Conservation (phyloP, 30 jellyfish, hydroid and myxozoan species). For the Haliclystus octoradiatus region DNA sequence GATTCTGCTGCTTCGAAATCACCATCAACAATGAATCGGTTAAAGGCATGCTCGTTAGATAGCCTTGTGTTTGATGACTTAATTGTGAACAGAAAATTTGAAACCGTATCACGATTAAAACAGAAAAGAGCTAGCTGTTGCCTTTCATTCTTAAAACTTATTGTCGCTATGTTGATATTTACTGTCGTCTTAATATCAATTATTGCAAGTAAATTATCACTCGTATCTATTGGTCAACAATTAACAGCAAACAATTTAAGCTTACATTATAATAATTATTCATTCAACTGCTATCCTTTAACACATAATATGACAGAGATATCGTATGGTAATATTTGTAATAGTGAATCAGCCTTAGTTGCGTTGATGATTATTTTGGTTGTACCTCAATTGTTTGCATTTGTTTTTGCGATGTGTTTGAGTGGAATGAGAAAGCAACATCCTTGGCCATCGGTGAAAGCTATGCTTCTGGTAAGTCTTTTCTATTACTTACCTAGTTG, state of each 20-base stretch:
- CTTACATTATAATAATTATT: neutral
- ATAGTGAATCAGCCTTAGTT: constrained; percentile 47
- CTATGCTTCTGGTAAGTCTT: constrained; percentile 75
- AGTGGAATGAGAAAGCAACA: constrained; percentile 64
- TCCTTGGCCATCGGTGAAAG: constrained; percentile 84
- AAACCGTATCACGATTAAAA: neutral
- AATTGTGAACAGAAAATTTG: neutral
- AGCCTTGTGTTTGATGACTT: neutral
- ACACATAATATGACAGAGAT: no score
- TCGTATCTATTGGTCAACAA: constrained; percentile 51
- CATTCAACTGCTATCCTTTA: no score
- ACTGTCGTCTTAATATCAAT: constrained; percentile 37
- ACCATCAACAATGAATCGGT: no score
- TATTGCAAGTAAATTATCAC: constrained; percentile 60
- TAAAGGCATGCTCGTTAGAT: neutral
- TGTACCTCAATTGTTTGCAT: constrained; percentile 43
- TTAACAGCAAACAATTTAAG: no score
- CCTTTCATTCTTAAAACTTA: constrained; percentile 53
- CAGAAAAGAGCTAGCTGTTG: constrained; percentile 21
- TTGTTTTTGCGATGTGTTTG: constrained; percentile 26
- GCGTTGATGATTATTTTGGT: constrained; percentile 47
- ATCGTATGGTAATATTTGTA: constrained; percentile 3
- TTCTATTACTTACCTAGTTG: no score
- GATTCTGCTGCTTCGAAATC: no score
- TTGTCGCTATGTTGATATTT: constrained; percentile 46